Evolutionary conservation across 2,113 vertebrate genomes (phyloP).

Genomic region (Caretta caretta): DNA sequence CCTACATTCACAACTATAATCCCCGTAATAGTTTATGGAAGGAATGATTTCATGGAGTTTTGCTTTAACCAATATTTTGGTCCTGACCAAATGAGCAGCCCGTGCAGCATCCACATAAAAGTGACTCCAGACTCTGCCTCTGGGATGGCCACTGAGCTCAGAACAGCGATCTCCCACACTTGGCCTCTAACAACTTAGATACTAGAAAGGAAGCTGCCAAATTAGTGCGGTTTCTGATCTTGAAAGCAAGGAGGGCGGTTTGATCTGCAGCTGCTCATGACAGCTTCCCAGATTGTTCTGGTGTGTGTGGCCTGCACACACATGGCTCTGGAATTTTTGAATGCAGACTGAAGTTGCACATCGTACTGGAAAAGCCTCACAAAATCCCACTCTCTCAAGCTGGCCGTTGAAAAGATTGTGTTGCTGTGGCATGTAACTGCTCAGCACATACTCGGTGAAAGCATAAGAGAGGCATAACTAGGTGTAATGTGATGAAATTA

Average conservation of each 20-base stretch:
- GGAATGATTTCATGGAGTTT: not conserved
- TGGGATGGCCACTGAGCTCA: not conserved
- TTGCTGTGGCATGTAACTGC: slow-evolving; percentile 16
- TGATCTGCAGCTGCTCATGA: slow-evolving; percentile 31
- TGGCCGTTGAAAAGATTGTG: not conserved
- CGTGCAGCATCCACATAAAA: not conserved
- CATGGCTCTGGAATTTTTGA: not conserved
- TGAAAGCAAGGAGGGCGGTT: not conserved
- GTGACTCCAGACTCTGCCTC: not conserved
- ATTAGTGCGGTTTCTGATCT: slow-evolving; percentile 35
- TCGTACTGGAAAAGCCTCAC: not conserved
- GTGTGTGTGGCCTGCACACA: not conserved
- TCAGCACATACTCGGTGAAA: slow-evolving; percentile 5
- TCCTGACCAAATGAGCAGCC: not conserved
- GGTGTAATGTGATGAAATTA: slow-evolving; percentile 21
- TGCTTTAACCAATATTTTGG: not conserved
- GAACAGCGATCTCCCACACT: not conserved
- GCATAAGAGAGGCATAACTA: slow-evolving; percentile 20
- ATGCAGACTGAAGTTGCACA: not conserved
- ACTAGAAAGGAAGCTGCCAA: slow-evolving; percentile 30
- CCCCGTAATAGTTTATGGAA: not conserved
- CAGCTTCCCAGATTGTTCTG: not conserved
- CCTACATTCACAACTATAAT: not conserved
- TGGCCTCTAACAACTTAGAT: not conserved
- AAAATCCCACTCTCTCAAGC: not conserved